Conservation (phyloP, 1,140 invertebrate species). For the Lepidurus apus region DNA sequence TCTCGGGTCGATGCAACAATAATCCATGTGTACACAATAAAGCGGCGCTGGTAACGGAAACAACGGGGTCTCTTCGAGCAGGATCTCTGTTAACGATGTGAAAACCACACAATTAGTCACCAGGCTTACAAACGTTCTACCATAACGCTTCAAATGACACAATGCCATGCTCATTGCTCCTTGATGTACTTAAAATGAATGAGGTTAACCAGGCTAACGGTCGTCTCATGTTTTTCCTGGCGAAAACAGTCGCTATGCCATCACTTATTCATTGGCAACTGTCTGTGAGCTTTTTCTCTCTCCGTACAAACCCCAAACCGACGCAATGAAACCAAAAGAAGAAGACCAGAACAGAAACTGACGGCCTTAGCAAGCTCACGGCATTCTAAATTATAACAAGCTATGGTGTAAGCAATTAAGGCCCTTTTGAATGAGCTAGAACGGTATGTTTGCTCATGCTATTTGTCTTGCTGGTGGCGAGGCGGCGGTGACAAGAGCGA, state of each 20-base stretch:
- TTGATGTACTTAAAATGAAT: conserved; percentile 6
- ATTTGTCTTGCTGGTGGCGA: too few species aligned
- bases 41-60: conserved; percentile 27
- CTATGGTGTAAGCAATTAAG: too few species aligned
- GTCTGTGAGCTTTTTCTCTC: background rate
- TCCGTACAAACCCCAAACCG: background rate
- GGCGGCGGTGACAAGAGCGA: too few species aligned
- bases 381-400: too few species aligned
- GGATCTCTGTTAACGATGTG: conserved; percentile 35
- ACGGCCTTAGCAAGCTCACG: too few species aligned
- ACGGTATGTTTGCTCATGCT: too few species aligned
- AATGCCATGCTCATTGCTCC: background rate
- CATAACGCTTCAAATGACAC: conserved; percentile 9
- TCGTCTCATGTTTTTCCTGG: background rate
- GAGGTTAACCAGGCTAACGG: background rate
- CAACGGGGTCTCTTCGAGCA: conserved; percentile 25
- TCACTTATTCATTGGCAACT: background rate
- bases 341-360: background rate
- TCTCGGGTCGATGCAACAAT: conserved; percentile 32
- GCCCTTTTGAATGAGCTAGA: too few species aligned
- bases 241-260: conserved; percentile 12
- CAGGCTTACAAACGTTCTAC: background rate
- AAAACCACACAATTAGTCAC: conserved; percentile 19
- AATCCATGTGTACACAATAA: conserved; percentile 36
- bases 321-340: background rate